Conservation (phyloP, 2,113 vertebrate species). For the Recurvirostra avosetta region DNA sequence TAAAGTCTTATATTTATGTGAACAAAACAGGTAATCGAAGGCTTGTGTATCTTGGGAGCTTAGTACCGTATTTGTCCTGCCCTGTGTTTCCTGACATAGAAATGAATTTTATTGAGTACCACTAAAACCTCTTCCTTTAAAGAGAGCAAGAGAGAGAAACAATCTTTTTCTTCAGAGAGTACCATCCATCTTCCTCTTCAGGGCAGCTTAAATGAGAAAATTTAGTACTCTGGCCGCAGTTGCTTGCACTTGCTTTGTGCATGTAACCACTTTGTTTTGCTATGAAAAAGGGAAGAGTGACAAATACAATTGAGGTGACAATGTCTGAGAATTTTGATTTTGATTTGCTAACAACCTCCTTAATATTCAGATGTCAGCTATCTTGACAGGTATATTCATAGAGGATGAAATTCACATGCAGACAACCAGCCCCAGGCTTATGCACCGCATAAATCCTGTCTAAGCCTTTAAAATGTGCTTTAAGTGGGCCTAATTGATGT, state of each 20-base stretch:
- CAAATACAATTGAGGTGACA: neutral
- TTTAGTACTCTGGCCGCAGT: neutral
- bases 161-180: neutral
- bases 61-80: neutral
- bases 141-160: neutral
- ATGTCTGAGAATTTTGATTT: neutral
- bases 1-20: neutral
- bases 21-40: neutral
- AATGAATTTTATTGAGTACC: neutral
- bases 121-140: neutral
- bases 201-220: neutral
- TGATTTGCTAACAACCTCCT: constrained; percentile 35
- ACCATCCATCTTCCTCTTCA: constrained; percentile 15
- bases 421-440: constrained; percentile 23
- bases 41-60: neutral
- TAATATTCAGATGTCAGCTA: constrained; percentile 36
- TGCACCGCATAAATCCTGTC: constrained; percentile 8
- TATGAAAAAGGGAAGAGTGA: neutral
- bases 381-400: constrained; percentile 28
- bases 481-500: constrained; percentile 48
- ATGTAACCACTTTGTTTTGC: neutral
- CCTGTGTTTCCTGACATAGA: neutral
- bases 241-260: neutral
- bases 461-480: constrained; percentile 37
- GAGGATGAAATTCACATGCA: constrained; percentile 9